Percentiles rank a stretch among this genome's conserved stretches.
Conservation (phyloP, 2,113 vertebrate species). For the Promerops cafer region DNA sequence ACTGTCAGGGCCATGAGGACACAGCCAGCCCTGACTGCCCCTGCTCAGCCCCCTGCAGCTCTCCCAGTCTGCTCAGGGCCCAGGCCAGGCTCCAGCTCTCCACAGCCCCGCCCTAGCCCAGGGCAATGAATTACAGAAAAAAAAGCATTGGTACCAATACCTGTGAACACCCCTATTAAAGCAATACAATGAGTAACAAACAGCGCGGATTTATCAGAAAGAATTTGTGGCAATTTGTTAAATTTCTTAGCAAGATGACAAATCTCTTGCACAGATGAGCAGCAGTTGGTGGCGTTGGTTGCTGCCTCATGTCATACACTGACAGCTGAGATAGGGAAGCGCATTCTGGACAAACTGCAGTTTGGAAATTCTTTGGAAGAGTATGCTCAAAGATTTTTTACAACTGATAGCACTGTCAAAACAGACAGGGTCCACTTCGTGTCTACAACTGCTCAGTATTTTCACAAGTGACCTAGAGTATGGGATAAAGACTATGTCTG, state of each 20-base stretch:
- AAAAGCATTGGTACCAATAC: not conserved
- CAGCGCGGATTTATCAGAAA: not conserved
- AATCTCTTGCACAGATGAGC: not conserved
- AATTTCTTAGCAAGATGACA: not conserved
- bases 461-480: not conserved
- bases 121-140: not conserved
- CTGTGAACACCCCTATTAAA: not conserved
- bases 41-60: not conserved
- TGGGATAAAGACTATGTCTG: not conserved
- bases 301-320: not conserved
- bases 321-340: not conserved
- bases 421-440: not conserved
- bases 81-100: not conserved
- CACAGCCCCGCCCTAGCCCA: not conserved
- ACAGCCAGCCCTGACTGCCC: not conserved
- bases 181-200: not conserved
- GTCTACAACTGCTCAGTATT: not conserved
- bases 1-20: not conserved
- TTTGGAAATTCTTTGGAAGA: not conserved
- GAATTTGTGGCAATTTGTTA: not conserved
- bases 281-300: rapidly evolving
- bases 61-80: too few species aligned
- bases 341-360: not conserved
- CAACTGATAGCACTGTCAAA: not conserved
- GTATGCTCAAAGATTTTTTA: not conserved